These are phyloP conservation scores for Epinephelus lanceolatus DNA, from an alignment of 2,113 vertebrate species.

Conservation along the genomic window DNA sequence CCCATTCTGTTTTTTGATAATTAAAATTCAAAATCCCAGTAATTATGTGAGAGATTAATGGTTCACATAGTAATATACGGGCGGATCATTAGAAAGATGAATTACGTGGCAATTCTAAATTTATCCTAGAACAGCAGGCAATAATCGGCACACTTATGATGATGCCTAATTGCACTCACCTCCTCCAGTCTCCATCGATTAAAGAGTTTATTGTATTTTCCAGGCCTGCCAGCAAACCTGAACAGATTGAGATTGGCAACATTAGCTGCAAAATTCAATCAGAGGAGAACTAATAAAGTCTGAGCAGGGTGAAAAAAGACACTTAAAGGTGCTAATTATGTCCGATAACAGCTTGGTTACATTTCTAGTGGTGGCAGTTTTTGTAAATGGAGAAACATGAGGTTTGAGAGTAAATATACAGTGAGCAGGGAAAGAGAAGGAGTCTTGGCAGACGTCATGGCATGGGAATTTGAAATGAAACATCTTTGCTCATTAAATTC, in stretches of 20 bases:
- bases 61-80: constrained; percentile 22
- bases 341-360: constrained; percentile 6
- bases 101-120: constrained; percentile 35
- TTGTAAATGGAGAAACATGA: constrained; percentile 14
- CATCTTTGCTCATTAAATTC: constrained; percentile 46
- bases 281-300: constrained; percentile 45
- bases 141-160: constrained; percentile 35
- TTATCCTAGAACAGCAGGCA: constrained; percentile 36
- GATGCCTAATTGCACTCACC: constrained; percentile 84
- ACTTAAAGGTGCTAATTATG: constrained; percentile 39
- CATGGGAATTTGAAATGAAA: constrained; percentile 48
- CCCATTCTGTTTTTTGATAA: constrained; percentile 46
- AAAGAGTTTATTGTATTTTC: constrained; percentile 98
- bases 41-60: constrained; percentile 52
- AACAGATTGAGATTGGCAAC: constrained; percentile 60
- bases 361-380: constrained; percentile 14
- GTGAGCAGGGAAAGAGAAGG: constrained; percentile 14
- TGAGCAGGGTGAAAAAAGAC: neutral
- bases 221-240: constrained; percentile 97
- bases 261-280: constrained; percentile 69
- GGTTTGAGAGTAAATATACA: constrained; percentile 3
- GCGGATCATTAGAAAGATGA: constrained; percentile 45
- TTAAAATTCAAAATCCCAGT: constrained; percentile 45
- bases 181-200: constrained; percentile 98
- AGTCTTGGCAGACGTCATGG: constrained; percentile 34